These are phyloP conservation scores for Eriosoma lanigerum DNA, from an alignment of 1,140 invertebrate species.

Conservation along the genomic window DNA sequence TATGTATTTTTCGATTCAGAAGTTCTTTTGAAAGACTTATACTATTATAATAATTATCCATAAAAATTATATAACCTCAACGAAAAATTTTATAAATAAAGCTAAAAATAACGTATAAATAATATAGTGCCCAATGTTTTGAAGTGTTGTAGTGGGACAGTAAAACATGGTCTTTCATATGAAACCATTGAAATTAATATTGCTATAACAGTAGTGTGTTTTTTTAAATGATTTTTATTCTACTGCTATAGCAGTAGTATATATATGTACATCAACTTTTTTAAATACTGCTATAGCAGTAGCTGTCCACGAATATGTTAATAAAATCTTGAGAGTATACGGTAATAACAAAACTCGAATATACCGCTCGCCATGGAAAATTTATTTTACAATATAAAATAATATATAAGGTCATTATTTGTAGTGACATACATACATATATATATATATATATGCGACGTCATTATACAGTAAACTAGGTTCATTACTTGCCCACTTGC, in stretches of 20 bases:
- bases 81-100: too few relatives aligned
- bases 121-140: not conserved
- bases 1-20: constrained; percentile 5
- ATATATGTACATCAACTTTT: constrained; percentile 13
- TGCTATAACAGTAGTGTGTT: constrained; percentile 2
- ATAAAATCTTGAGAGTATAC: too few relatives aligned
- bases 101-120: too few relatives aligned
- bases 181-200: not conserved
- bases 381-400: too few relatives aligned
- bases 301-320: constrained; percentile 8
- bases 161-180: constrained; percentile 1
- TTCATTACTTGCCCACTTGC: too few relatives aligned
- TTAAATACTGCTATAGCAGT: not conserved
- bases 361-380: too few relatives aligned
- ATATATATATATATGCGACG: too few relatives aligned
- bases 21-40: not conserved
- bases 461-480: too few relatives aligned
- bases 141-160: not conserved
- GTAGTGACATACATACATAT: too few relatives aligned
- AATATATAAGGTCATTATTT: too few relatives aligned
- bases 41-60: constrained; percentile 26
- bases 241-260: constrained; percentile 6
- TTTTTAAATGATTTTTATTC: not conserved
- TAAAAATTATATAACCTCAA: constrained; percentile 1
- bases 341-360: too few relatives aligned